phyloP scores from a whole-genome alignment of 2,797 vertebrate genomes.

The Chelon auratus region DNA sequence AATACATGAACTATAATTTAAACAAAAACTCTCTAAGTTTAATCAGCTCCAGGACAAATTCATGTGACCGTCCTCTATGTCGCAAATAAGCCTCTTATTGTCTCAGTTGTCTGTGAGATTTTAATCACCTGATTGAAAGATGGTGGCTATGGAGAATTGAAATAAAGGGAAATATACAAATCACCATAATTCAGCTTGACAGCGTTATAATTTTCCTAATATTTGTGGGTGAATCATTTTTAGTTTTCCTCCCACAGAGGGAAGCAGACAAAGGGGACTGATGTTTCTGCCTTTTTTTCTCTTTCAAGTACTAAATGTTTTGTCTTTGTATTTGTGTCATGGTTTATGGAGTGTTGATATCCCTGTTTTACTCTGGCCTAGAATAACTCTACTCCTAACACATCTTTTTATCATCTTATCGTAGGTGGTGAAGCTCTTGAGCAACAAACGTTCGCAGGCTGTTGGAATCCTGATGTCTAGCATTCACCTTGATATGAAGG shows the following conservation, averaged over 20 bases:
- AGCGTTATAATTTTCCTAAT: slow-evolving; percentile 62
- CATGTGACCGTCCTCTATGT: slow-evolving; percentile 9
- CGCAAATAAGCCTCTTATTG: slow-evolving; percentile 31
- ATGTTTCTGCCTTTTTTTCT: slow-evolving; percentile 33
- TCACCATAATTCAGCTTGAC: slow-evolving; percentile 55
- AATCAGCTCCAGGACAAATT: slow-evolving; percentile 14
- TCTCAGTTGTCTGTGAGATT: slow-evolving; percentile 16
- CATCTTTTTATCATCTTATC: slow-evolving; percentile 19
- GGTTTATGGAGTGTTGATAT: slow-evolving; percentile 2
- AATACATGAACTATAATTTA: slow-evolving; percentile 14
- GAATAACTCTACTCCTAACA: not conserved
- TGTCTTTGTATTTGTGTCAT: not conserved
- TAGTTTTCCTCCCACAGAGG: slow-evolving; percentile 39
- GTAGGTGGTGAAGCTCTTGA: slow-evolving; percentile 96
- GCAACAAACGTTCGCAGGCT: slow-evolving; percentile 97
- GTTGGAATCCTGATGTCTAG: slow-evolving; percentile 99
- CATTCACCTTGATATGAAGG: slow-evolving; percentile 98
- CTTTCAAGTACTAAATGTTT: slow-evolving; percentile 16
- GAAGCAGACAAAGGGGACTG: slow-evolving; percentile 20
- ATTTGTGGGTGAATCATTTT: slow-evolving; percentile 36
- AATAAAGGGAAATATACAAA: slow-evolving; percentile 28
- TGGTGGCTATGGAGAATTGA: slow-evolving; percentile 49
- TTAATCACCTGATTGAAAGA: slow-evolving; percentile 28
- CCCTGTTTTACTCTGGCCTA: slow-evolving; percentile 11
- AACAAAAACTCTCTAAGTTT: slow-evolving; percentile 27